These are phyloP conservation scores for Phodopus roborovskii DNA, from an alignment of 2,113 vertebrate genomes.

Conservation along the genomic window DNA sequence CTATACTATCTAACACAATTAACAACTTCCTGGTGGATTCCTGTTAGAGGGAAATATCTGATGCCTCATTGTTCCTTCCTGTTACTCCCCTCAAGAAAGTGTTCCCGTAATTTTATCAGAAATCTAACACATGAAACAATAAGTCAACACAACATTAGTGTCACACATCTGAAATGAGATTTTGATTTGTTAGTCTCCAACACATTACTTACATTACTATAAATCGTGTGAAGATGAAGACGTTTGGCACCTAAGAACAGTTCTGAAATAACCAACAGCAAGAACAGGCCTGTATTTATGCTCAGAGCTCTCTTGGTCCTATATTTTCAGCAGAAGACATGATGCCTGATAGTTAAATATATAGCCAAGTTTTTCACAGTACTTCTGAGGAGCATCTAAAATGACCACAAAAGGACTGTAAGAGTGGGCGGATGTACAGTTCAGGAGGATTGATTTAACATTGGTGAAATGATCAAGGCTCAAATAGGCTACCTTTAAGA, in stretches of 20 bases:
- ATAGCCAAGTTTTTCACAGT: slow-evolving; percentile 47
- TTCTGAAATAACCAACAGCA: slow-evolving; percentile 84
- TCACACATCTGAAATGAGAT: slow-evolving; percentile 92
- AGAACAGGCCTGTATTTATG: slow-evolving; percentile 78
- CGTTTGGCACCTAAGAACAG: slow-evolving; percentile 84
- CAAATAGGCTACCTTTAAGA: slow-evolving; percentile 19
- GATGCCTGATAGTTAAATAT: slow-evolving; percentile 67
- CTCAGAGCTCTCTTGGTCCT: slow-evolving; percentile 74
- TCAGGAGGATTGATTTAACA: neutral
- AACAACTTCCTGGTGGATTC: slow-evolving; percentile 63
- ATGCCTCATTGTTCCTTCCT: slow-evolving; percentile 63
- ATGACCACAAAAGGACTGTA: slow-evolving; percentile 32
- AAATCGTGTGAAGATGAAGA: slow-evolving; percentile 88
- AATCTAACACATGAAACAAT: slow-evolving; percentile 89
- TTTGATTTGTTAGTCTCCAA: slow-evolving; percentile 93
- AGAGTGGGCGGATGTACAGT: neutral
- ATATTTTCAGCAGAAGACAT: slow-evolving; percentile 77
- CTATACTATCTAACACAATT: slow-evolving; percentile 58
- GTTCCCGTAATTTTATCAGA: slow-evolving; percentile 87
- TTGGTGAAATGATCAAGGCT: slow-evolving; percentile 56
- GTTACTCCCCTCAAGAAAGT: slow-evolving; percentile 79
- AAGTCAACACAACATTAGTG: slow-evolving; percentile 89
- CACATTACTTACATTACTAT: slow-evolving; percentile 88
- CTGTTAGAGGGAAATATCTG: slow-evolving; percentile 23
- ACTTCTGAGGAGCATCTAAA: slow-evolving; percentile 48